Conservation (phyloP, 2,888 invertebrate species). For the Heliothis peltigera region DNA sequence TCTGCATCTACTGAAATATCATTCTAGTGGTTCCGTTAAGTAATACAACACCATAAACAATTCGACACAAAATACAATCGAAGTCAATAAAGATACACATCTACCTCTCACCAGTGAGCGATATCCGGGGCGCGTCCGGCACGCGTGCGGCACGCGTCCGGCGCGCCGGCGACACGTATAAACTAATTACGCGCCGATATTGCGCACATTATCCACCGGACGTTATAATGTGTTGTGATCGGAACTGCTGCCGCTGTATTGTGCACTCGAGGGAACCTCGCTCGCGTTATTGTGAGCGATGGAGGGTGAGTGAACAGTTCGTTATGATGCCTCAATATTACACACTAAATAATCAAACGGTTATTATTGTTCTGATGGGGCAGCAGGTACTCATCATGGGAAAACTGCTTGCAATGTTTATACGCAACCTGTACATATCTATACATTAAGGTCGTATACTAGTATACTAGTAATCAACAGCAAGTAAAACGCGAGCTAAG, state of each 20-base stretch:
- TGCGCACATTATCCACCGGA: conserved; percentile 46
- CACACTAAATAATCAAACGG: neutral
- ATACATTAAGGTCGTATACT: no score
- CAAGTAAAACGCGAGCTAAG: no score
- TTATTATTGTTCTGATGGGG: neutral
- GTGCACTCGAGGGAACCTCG: conserved; percentile 27
- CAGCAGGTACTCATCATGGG: no score
- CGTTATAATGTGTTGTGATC: conserved; percentile 38
- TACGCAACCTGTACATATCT: no score
- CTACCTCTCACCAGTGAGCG: conserved; percentile 25
- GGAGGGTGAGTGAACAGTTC: conserved; percentile 10
- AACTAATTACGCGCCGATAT: conserved; percentile 55
- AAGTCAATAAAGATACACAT: conserved; percentile 58
- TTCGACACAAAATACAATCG: conserved; percentile 20
- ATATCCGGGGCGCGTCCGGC: conserved; percentile 40
- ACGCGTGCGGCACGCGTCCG: conserved; percentile 60
- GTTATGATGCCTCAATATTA: conserved; percentile 8
- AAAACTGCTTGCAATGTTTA: no score
- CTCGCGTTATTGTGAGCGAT: conserved; percentile 27
- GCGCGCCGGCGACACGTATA: conserved; percentile 43
- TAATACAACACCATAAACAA: neutral
- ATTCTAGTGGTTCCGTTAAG: neutral
- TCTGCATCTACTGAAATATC: neutral
- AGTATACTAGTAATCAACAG: no score
- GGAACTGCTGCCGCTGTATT: conserved; percentile 2